A percentile compares a stretch with the other conserved stretches of the same genome.
Conservation (phyloP, 2,797 vertebrate genomes). For the Anabacerthia variegaticeps region DNA sequence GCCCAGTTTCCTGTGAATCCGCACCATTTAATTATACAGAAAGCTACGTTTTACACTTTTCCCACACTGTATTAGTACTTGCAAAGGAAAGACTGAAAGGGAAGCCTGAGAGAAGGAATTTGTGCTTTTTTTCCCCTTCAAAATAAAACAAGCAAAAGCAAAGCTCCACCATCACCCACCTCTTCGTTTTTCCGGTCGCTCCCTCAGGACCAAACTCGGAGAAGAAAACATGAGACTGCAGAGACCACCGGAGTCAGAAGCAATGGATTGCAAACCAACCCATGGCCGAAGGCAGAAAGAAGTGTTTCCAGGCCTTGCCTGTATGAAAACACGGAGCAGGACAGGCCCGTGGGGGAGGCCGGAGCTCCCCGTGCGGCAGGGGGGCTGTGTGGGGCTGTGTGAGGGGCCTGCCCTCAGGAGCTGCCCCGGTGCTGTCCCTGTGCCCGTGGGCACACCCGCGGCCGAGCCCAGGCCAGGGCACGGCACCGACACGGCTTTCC, state of each 20-base stretch:
- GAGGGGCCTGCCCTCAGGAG: neutral
- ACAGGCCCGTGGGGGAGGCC: accelerated
- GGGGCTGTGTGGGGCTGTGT: accelerated
- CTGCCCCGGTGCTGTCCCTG: neutral
- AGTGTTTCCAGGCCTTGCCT: neutral
- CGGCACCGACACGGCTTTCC: neutral
- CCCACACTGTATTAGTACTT: neutral
- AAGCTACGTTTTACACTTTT: neutral
- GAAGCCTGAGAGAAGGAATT: neutral
- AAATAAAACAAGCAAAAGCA: neutral
- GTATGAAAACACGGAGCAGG: accelerated
- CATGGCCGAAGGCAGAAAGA: neutral
- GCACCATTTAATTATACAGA: neutral
- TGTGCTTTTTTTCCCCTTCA: neutral
- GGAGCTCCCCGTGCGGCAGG: accelerated
- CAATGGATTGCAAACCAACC: neutral
- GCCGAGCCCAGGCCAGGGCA: accelerated
- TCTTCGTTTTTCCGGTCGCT: neutral
- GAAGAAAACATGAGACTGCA: neutral
- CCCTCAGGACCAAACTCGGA: neutral
- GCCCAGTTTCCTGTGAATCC: neutral
- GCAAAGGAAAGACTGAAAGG: neutral
- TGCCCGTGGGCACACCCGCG: accelerated
- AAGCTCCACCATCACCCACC: neutral
- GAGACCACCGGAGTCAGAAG: neutral